Conservation (phyloP, 2,888 invertebrate genomes). For the Sthenelais limicola region DNA sequence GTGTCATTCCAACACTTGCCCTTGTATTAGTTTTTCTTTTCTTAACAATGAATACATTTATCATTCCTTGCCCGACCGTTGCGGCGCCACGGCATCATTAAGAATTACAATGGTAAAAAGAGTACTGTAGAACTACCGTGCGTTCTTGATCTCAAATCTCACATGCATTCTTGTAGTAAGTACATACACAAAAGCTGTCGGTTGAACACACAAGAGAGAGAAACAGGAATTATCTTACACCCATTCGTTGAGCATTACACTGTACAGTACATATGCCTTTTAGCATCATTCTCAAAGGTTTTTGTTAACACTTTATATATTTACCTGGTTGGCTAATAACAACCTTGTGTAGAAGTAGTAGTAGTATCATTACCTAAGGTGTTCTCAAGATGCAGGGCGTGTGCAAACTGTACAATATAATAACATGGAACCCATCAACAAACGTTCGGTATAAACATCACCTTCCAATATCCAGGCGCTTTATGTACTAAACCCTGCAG, state of each 20-base stretch:
- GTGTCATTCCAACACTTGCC: too few species aligned
- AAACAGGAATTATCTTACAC: slow-evolving; percentile 22
- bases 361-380: too few species aligned
- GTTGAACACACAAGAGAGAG: slow-evolving; percentile 31
- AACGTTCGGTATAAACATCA: slow-evolving; percentile 34
- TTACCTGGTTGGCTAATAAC: slow-evolving; percentile 15
- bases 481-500: slow-evolving; percentile 35
- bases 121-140: too few species aligned
- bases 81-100: too few species aligned
- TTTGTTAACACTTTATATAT: too few species aligned
- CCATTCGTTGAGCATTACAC: slow-evolving; percentile 35
- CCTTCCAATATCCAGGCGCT: slow-evolving; percentile 30
- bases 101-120: too few species aligned
- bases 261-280: slow-evolving; percentile 35
- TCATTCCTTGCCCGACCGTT: too few species aligned
- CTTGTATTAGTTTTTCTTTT: too few species aligned
- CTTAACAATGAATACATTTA: too few species aligned
- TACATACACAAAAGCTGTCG: slow-evolving; percentile 31
- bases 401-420: slow-evolving; percentile 37
- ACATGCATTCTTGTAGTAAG: slow-evolving; percentile 23
- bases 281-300: too few species aligned
- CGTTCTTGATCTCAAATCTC: slow-evolving; percentile 35
- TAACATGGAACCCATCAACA: slow-evolving; percentile 31
- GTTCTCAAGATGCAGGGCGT: slow-evolving; percentile 10
- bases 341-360: too few species aligned